Base-by-base conservation (phyloP, 2,888 invertebrate genomes). In the Plusia festucae region DNA sequence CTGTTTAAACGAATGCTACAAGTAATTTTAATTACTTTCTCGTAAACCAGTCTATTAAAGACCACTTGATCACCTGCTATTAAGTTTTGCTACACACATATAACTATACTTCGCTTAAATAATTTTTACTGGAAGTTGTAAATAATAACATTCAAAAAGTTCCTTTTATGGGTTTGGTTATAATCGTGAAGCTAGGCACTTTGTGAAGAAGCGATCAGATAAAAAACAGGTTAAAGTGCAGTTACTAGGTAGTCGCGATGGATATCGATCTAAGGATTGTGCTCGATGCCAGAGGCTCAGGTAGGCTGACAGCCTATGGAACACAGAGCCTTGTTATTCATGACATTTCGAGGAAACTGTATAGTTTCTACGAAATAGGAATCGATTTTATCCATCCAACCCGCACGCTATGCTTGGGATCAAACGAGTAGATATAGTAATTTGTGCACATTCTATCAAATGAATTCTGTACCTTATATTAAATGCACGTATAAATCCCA, bases 121-220 rank as follows among this genome's bases (percentile, higher is more conserved):
- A 67, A 71, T 72, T 52, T 63, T 55, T 46, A 63, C 18, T 24
- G 56, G 27, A 24, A 5, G 24, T 70, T 46, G 56, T 15, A 60
- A 60, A 67, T 66, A 67, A 66, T 58, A 53, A 27, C 15, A 53
- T 54, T 59, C 20, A 58, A 63, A 61, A 73, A 49, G 46, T 20
- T 3, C n/a, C 18, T 67, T 70, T 70, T 55, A 60, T 60, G 57
- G 49, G 54, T 66, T 68, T 44, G 63, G 49, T 40, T 40, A 40
- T 3, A 62, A 68, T 58, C 68, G 68, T 63, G 16, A 55, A 53
- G 62, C n/a, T 54, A 58, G 66, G 57, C 68, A 64, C 66, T 67
- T 73, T 73, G 64, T 76, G 64, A 74, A 66, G 73, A 70, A 78
- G 71, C 73, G 70, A 82, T 83, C 82, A 76, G 83, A 84, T 85